Evolutionary conservation across 2,888 invertebrate genomes (phyloP).

Genomic region (Penaeus monodon): DNA sequence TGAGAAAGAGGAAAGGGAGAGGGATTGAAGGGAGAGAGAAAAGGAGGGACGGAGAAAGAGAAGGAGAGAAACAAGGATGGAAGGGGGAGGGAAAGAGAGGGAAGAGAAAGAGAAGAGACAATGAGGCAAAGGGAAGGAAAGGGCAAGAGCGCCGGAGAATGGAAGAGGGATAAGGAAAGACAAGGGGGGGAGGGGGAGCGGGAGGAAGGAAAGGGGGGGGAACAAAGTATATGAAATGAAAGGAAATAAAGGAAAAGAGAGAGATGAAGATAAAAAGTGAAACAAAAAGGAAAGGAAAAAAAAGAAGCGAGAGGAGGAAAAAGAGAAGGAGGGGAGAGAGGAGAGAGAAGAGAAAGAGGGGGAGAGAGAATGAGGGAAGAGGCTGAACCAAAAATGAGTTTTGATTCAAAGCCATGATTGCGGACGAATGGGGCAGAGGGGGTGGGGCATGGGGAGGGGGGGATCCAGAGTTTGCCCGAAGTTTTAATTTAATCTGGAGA

Average conservation of each 20-base stretch:
- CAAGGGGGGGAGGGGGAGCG: not conserved
- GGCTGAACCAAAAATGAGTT: too few species aligned
- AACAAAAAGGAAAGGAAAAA: not conserved
- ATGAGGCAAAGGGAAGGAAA: not conserved
- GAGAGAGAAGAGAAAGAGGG: not conserved
- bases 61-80: too few species aligned
- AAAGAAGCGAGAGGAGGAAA: too few species aligned
- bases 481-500: not conserved
- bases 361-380: not conserved
- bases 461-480: not conserved
- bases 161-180: too few species aligned
- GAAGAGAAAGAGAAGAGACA: not conserved
- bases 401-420: too few species aligned
- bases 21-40: not conserved
- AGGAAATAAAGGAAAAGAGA: not conserved
- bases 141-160: not conserved
- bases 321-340: too few species aligned
- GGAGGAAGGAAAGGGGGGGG: not conserved
- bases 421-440: too few species aligned
- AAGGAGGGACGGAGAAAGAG: too few species aligned
- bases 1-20: not conserved
- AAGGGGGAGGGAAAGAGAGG: too few species aligned
- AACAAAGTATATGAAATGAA: not conserved
- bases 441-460: too few species aligned
- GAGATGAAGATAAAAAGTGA: not conserved